Evolutionary conservation across 2,797 vertebrate genomes (phyloP).

Genomic region (Melanotaenia pygmaea): DNA sequence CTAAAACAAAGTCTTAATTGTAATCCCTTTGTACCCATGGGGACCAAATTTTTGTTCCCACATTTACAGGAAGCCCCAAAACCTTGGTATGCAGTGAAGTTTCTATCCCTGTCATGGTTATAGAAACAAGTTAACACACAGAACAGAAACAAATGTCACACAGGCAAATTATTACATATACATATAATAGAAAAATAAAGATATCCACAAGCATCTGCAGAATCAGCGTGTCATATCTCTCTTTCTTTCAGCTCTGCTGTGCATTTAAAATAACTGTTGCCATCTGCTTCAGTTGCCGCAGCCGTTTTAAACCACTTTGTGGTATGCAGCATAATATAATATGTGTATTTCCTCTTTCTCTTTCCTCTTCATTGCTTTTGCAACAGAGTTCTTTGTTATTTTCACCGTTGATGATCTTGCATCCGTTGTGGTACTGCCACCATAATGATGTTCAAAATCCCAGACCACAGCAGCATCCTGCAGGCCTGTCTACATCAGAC

Average conservation of each 20-base stretch:
- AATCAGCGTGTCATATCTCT: background rate
- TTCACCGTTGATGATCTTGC: conserved; percentile 12
- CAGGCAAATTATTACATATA: too few relatives aligned
- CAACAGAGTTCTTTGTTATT: conserved; percentile 38
- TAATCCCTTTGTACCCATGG: too few relatives aligned
- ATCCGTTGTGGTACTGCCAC: background rate
- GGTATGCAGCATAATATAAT: conserved; percentile 33
- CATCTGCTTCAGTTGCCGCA: conserved; percentile 35
- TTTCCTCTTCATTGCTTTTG: conserved; percentile 41
- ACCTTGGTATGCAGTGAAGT: too few relatives aligned
- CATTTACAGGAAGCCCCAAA: too few relatives aligned
- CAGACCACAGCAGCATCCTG: conserved; percentile 15
- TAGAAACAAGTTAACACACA: too few relatives aligned
- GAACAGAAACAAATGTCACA: too few relatives aligned
- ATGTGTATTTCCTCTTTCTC: conserved; percentile 53
- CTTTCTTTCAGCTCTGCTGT: background rate
- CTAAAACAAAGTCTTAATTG: too few relatives aligned
- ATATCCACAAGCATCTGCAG: background rate
- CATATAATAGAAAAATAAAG: too few relatives aligned
- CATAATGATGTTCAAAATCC: background rate
- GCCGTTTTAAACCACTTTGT: conserved; percentile 34
- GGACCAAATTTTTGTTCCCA: too few relatives aligned
- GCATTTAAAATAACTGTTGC: conserved; percentile 22
- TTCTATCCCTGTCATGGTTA: too few relatives aligned
- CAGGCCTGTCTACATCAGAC: conserved; percentile 23